Conservation (phyloP, 2,888 invertebrate genomes). For the Asteroscopus sphinx region DNA sequence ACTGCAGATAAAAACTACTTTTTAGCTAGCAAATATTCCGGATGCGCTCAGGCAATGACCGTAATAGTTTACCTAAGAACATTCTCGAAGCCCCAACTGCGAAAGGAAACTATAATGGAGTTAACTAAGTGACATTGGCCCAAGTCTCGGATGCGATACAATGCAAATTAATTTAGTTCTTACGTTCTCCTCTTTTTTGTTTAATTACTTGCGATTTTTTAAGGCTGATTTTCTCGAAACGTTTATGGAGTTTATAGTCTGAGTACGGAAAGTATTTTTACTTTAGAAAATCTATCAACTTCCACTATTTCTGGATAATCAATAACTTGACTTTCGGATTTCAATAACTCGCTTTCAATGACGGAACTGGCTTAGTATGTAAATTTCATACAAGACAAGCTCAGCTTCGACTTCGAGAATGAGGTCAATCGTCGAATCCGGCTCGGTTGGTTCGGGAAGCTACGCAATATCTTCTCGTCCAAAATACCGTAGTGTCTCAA, state of each 20-base stretch:
- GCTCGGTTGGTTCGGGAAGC: too few species aligned
- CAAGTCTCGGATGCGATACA: constrained; percentile 60
- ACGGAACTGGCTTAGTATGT: too few species aligned
- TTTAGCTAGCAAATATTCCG: constrained; percentile 55
- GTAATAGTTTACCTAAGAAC: constrained; percentile 75
- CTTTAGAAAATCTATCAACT: too few species aligned
- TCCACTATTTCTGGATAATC: constrained; percentile 31
- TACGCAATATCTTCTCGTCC: too few species aligned
- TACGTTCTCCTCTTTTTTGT: constrained; percentile 49
- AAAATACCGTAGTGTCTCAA: too few species aligned
- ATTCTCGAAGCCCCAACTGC: constrained; percentile 67
- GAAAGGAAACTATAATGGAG: constrained; percentile 79
- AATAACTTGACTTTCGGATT: too few species aligned
- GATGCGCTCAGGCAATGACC: constrained; percentile 57
- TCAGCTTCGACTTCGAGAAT: too few species aligned
- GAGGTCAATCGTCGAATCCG: too few species aligned
- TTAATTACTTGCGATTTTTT: constrained; percentile 55
- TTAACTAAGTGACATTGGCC: constrained; percentile 75
- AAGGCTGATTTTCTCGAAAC: constrained; percentile 44
- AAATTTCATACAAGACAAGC: too few species aligned
- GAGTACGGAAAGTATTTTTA: constrained; percentile 38
- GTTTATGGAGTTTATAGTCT: constrained; percentile 41
- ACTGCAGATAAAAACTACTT: constrained; percentile 43
- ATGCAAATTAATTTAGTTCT: constrained; percentile 63
- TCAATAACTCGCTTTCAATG: too few species aligned